These are phyloP conservation scores for Sarcoramphus papa DNA, from an alignment of 2,797 vertebrate genomes.

Conservation along the genomic window DNA sequence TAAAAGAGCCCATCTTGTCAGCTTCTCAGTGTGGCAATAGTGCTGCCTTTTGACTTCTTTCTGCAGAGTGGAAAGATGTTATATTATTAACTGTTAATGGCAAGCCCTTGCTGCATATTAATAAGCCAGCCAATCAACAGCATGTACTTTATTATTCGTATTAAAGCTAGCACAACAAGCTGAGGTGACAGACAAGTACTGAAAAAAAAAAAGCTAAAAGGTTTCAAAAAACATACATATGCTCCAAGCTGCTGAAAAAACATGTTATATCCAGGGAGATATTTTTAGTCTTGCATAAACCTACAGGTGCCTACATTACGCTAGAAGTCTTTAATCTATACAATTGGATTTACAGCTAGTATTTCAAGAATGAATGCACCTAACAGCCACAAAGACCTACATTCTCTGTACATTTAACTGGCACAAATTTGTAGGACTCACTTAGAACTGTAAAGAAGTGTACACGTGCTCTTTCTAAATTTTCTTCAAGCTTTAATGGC, in stretches of 20 bases:
- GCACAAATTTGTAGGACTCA: not conserved
- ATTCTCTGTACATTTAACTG: not conserved
- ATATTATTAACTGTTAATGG: not conserved
- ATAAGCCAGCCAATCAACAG: not conserved
- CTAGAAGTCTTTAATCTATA: conserved; percentile 8
- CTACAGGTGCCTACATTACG: conserved; percentile 34
- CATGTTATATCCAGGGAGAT: conserved; percentile 10
- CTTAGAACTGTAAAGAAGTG: not conserved
- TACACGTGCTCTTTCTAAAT: not conserved
- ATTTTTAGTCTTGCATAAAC: conserved; percentile 43
- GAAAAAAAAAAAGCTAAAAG: not conserved
- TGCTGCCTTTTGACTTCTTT: not conserved
- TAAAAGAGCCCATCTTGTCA: not conserved
- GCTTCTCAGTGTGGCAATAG: not conserved
- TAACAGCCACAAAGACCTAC: not conserved
- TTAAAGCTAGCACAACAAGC: conserved; percentile 4
- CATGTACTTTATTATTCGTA: not conserved
- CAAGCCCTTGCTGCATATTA: not conserved
- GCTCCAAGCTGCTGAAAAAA: conserved; percentile 20
- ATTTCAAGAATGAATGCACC: not conserved
- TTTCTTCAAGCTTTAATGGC: not conserved
- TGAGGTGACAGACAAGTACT: conserved; percentile 39
- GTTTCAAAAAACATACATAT: not conserved
- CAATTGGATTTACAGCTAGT: conserved; percentile 14
- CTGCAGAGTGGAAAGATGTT: not conserved